Conservation (phyloP, 2,888 invertebrate species). For the Lepidocyrtoides sp. region DNA sequence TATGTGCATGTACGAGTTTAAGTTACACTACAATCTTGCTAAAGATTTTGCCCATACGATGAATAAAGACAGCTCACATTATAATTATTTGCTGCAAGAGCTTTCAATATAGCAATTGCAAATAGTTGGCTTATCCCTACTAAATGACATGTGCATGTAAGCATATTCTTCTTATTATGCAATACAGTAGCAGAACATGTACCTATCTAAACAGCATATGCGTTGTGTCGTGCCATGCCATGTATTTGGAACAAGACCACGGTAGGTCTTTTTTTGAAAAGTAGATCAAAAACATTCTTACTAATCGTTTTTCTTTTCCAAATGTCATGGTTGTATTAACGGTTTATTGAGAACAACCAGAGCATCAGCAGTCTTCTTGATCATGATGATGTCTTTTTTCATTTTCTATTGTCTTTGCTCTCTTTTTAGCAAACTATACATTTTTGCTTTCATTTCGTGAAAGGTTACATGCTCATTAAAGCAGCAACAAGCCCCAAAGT, state of each 20-base stretch:
- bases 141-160: no score
- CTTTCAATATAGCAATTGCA: no score
- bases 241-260: slow-evolving; percentile 56
- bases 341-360: slow-evolving; percentile 50
- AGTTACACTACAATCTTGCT: no score
- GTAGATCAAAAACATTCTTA: slow-evolving; percentile 53
- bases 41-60: no score
- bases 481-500: no score
- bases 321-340: slow-evolving; percentile 68
- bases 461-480: slow-evolving; percentile 40
- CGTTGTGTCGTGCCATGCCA: slow-evolving; percentile 18
- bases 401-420: slow-evolving; percentile 55
- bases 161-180: no score
- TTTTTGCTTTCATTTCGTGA: neutral
- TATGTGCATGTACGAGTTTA: no score
- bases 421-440: neutral
- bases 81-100: no score
- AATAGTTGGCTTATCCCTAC: no score
- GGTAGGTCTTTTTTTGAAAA: neutral
- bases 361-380: slow-evolving; percentile 36
- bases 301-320: slow-evolving; percentile 55
- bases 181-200: no score
- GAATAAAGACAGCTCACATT: no score
- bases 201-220: neutral
- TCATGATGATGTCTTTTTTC: neutral